Percentiles rank a stretch among this genome's conserved stretches.
Evolutionary conservation across 1,140 invertebrate genomes (phyloP).

Genomic region (Leptinotarsa undecemlineata): DNA sequence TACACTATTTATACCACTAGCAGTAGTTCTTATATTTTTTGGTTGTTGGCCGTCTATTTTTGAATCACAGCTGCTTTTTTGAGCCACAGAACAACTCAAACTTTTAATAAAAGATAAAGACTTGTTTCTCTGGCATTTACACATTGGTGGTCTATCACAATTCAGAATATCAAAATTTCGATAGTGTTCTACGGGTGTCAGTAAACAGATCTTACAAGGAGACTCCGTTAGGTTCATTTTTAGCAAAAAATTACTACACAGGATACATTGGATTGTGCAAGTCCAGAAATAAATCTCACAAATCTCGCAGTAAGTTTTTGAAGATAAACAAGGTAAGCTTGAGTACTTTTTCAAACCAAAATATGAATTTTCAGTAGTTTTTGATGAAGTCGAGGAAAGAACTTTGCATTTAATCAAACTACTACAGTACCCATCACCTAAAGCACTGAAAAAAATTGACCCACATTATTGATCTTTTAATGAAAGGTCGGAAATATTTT

Average conservation of each 20-base stretch:
- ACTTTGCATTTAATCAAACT: constrained; percentile 38
- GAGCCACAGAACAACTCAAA: constrained; percentile 49
- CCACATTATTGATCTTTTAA: constrained; percentile 41
- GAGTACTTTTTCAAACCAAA: constrained; percentile 29
- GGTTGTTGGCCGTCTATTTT: constrained; percentile 49
- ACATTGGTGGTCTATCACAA: constrained; percentile 46
- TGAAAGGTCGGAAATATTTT: constrained; percentile 30
- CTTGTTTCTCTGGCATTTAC: constrained; percentile 42
- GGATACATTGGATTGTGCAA: constrained; percentile 38
- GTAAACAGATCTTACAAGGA: constrained; percentile 51
- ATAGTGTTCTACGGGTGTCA: constrained; percentile 50
- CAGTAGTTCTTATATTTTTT: constrained; percentile 49
- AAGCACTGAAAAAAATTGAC: constrained; percentile 40
- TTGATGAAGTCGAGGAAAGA: constrained; percentile 34
- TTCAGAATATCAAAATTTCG: constrained; percentile 42
- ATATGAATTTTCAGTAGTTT: constrained; percentile 1
- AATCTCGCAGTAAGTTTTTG: constrained; percentile 28
- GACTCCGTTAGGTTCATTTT: constrained; percentile 50
- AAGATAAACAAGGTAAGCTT: constrained; percentile 36
- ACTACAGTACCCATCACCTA: constrained; percentile 36
- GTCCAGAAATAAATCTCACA: constrained; percentile 38
- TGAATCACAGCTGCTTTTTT: constrained; percentile 46
- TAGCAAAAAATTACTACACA: constrained; percentile 40
- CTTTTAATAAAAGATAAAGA: constrained; percentile 51
- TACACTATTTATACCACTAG: constrained; percentile 49